phyloP scores from a whole-genome alignment of 23 tunicate genomes.

The Styela plicata region DNA sequence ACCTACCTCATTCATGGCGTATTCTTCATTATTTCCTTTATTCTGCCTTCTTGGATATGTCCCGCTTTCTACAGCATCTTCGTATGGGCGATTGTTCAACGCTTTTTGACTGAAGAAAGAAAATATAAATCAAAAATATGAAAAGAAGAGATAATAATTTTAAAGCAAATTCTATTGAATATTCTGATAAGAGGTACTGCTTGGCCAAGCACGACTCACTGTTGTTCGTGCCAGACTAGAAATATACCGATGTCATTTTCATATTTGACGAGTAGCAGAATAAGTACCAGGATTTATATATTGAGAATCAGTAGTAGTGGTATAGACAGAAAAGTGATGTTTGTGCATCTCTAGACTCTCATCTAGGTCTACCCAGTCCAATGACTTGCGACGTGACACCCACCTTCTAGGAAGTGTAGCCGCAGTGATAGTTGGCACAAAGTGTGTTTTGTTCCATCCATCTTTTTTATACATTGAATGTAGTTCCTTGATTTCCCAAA shows the following conservation, averaged over 20 bases:
- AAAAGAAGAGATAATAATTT: no score
- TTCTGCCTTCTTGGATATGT: not conserved
- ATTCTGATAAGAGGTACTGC: no score
- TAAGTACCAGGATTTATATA: no score
- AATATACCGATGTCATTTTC: no score
- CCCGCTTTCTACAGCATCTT: constrained; percentile 27
- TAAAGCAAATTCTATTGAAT: no score
- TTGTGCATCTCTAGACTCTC: no score
- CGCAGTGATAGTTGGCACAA: constrained; percentile 63
- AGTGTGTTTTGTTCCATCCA: constrained; percentile 94
- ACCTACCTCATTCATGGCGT: constrained; percentile 27
- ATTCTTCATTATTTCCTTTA: constrained; percentile 6
- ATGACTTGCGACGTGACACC: not conserved
- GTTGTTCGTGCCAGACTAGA: no score
- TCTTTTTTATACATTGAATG: constrained; percentile 69
- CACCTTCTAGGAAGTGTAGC: constrained; percentile 81
- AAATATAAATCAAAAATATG: no score
- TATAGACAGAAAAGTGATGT: no score
- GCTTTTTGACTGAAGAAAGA: constrained; percentile 19
- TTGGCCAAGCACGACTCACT: no score
- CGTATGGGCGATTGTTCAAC: constrained; percentile 28
- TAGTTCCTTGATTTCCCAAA: constrained; percentile 71
- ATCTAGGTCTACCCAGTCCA: not conserved
- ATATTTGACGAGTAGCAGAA: no score
- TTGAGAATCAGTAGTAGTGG: no score